Percentiles rank a stretch among this genome's conserved stretches.
These are phyloP conservation scores for Capreolus pygargus DNA, from an alignment of 2,113 vertebrate species.

Conservation along the genomic window DNA sequence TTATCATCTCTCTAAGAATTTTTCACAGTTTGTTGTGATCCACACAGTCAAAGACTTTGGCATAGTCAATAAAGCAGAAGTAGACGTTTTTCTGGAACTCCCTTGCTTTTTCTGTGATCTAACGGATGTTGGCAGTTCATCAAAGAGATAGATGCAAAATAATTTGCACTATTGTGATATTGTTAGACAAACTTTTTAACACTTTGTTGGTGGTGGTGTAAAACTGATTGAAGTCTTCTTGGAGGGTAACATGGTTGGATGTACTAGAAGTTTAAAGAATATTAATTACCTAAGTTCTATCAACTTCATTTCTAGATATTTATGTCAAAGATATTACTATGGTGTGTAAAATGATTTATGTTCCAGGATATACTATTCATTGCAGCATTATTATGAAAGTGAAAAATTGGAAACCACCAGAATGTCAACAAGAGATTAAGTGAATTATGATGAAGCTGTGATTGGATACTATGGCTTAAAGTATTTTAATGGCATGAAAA, in stretches of 20 bases:
- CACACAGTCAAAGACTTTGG: not conserved
- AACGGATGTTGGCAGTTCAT: not conserved
- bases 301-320: not conserved
- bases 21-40: not conserved
- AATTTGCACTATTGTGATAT: not conserved
- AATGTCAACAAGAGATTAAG: not conserved
- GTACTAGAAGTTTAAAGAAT: not conserved
- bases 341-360: not conserved
- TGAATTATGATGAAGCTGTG: not conserved
- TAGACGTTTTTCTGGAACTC: not conserved
- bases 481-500: not conserved
- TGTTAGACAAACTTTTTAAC: not conserved
- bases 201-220: not conserved
- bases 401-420: constrained; percentile 31
- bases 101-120: not conserved
- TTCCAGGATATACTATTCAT: not conserved
- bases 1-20: not conserved
- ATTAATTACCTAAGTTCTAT: not conserved
- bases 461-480: not conserved
- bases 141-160: not conserved
- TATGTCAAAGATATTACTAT: not conserved
- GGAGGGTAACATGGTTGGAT: not conserved
- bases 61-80: not conserved
- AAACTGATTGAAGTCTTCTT: not conserved
- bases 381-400: not conserved